Conservation (phyloP, 2,888 invertebrate species). For the Trissoscelio sp. region DNA sequence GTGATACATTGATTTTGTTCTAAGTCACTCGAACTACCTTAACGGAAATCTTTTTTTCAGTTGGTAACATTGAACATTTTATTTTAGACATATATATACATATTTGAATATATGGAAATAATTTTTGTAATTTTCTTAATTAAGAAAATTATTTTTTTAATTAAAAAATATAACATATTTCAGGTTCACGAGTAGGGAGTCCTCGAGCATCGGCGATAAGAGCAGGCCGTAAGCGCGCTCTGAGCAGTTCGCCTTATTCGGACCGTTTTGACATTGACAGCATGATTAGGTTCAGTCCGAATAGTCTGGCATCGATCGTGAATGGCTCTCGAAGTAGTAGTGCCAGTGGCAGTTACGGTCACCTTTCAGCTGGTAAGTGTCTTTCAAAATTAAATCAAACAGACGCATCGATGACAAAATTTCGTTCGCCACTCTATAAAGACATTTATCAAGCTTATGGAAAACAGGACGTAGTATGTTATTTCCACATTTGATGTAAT, state of each 20-base stretch:
- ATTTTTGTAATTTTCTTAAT: no score
- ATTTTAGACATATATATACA: no score
- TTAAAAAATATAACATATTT: no score
- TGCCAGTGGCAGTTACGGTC: conserved; percentile 98
- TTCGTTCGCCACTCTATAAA: background rate
- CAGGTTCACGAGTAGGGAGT: conserved; percentile 86
- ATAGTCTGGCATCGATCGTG: conserved; percentile 92
- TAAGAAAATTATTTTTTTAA: no score
- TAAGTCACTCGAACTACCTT: no score
- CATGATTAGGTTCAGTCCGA: conserved; percentile 97
- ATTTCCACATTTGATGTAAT: conserved; percentile 47
- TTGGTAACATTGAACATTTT: no score
- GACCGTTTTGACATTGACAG: conserved; percentile 98
- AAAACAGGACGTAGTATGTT: conserved; percentile 1
- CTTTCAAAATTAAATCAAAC: background rate
- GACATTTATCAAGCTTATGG: conserved; percentile 34
- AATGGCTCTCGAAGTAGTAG: conserved; percentile 94
- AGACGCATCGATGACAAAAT: background rate
- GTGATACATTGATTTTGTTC: no score
- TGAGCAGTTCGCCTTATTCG: conserved; percentile 97
- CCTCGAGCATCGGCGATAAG: conserved; percentile 86
- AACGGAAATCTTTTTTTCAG: no score
- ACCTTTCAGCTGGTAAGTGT: conserved; percentile 93
- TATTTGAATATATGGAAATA: no score
- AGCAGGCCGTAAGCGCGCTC: conserved; percentile 93